A percentile compares a stretch with the other conserved stretches of the same genome.
Evolutionary conservation across 92 coral and sea anemone genomes (phyloP).

Genomic region (Phenganax marumi): DNA sequence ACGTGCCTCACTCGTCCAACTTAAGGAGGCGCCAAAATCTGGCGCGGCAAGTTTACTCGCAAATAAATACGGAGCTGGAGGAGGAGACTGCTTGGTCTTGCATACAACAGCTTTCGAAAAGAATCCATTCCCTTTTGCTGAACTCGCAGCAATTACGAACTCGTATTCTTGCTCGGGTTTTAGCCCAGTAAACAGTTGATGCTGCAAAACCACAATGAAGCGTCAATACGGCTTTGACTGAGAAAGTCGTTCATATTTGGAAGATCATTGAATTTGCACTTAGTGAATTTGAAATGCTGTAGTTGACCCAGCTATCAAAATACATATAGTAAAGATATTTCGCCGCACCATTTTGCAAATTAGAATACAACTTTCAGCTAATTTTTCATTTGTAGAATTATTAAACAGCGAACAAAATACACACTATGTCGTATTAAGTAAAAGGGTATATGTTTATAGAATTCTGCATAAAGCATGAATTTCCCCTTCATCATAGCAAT

Average conservation of each 20-base stretch:
- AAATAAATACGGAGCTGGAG: slow-evolving; percentile 5
- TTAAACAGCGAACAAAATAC: no score
- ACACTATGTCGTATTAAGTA: no score
- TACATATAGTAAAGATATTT: no score
- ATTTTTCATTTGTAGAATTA: no score
- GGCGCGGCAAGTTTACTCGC: slow-evolving; percentile 30
- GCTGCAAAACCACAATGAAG: slow-evolving; percentile 33
- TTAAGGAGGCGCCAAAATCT: slow-evolving; percentile 13
- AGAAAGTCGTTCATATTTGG: not conserved
- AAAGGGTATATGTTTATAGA: no score
- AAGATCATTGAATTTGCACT: not conserved
- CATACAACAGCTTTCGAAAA: not conserved
- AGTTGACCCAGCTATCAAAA: not conserved
- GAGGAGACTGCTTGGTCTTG: slow-evolving; percentile 36
- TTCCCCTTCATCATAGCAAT: no score
- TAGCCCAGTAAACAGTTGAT: slow-evolving; percentile 58
- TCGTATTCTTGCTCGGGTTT: slow-evolving; percentile 84
- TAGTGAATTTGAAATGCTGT: not conserved
- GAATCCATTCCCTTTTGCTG: slow-evolving; percentile 82
- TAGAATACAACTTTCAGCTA: no score
- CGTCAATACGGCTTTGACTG: not conserved
- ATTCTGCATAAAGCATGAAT: no score
- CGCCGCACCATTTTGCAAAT: no score
- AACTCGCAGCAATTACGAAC: slow-evolving; percentile 71
- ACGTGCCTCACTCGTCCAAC: slow-evolving; percentile 28